These are phyloP conservation scores for Berghia stephanieae DNA, from an alignment of 1,140 invertebrate species.

Conservation along the genomic window DNA sequence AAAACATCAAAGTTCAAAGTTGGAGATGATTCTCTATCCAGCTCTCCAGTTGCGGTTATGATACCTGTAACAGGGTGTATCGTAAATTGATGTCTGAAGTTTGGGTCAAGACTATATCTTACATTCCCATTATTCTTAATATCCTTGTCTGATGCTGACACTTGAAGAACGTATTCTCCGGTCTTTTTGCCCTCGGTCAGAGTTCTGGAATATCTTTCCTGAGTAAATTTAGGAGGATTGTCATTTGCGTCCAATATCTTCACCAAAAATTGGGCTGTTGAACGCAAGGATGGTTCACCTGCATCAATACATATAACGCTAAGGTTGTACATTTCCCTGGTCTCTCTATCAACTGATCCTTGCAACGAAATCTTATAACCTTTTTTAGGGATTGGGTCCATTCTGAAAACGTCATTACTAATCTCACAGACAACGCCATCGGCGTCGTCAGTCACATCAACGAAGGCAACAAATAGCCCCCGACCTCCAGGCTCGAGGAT, in stretches of 20 bases:
- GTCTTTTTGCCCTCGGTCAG: slow-evolving; percentile 68
- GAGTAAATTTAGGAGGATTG: slow-evolving; percentile 40
- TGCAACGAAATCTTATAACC: slow-evolving; percentile 46
- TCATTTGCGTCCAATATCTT: slow-evolving; percentile 70
- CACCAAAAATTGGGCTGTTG: slow-evolving; percentile 82
- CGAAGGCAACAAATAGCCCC: slow-evolving; percentile 49
- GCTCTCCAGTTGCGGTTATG: slow-evolving; percentile 33
- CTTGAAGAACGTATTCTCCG: slow-evolving; percentile 68
- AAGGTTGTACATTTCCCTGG: slow-evolving; percentile 77
- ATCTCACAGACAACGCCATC: slow-evolving; percentile 49
- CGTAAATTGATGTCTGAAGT: slow-evolving; percentile 29
- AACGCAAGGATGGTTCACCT: slow-evolving; percentile 38
- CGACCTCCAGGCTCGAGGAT: slow-evolving; percentile 40
- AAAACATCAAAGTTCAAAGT: slow-evolving; percentile 34
- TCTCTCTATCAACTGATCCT: slow-evolving; percentile 80
- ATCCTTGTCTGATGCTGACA: slow-evolving; percentile 83
- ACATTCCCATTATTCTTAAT: slow-evolving; percentile 74
- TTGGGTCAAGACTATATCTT: slow-evolving; percentile 35
- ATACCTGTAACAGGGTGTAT: slow-evolving; percentile 42
- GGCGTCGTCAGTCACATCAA: slow-evolving; percentile 44
- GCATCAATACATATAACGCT: slow-evolving; percentile 71
- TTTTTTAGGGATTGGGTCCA: slow-evolving; percentile 38
- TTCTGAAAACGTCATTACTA: slow-evolving; percentile 32
- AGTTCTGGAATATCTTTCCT: slow-evolving; percentile 66
- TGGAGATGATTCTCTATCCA: slow-evolving; percentile 45